Conservation (phyloP, 2,113 vertebrate genomes). For the Aegotheles bennettii region DNA sequence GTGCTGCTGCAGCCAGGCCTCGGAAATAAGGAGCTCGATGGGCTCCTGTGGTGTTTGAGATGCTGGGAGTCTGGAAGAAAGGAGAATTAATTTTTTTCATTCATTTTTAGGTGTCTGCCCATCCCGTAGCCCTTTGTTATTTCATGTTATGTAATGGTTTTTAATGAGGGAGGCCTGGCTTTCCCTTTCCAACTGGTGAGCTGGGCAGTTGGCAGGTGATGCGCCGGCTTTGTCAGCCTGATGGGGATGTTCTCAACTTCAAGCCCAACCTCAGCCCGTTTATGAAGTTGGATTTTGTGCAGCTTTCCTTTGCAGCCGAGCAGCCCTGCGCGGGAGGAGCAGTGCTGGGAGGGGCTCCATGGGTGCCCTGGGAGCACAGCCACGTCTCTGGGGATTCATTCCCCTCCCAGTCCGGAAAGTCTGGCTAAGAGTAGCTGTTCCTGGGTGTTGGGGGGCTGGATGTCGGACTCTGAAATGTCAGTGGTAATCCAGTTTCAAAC, state of each 20-base stretch:
- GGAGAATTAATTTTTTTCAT: neutral
- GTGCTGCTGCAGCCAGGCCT: neutral
- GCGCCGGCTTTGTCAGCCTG: neutral
- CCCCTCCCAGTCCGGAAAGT: neutral
- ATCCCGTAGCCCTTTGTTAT: neutral
- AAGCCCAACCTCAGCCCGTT: too few relatives aligned
- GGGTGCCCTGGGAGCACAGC: neutral
- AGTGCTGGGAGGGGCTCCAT: neutral
- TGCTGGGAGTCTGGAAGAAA: neutral
- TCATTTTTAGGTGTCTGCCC: neutral
- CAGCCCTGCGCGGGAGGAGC: neutral
- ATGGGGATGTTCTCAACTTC: neutral
- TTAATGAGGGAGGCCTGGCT: slow-evolving; percentile 42
- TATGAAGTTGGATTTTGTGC: neutral
- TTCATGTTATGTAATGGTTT: neutral
- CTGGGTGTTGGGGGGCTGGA: neutral
- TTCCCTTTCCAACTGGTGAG: neutral
- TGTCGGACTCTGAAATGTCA: neutral
- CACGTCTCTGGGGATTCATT: neutral
- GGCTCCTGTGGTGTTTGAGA: neutral
- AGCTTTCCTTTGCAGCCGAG: neutral
- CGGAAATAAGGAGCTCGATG: neutral
- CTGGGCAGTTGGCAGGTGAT: slow-evolving; percentile 19
- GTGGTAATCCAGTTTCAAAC: neutral
- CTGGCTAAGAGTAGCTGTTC: neutral